These are phyloP conservation scores for Tenthredo scrophulariae DNA, from an alignment of 2,888 invertebrate species.

Conservation along the genomic window DNA sequence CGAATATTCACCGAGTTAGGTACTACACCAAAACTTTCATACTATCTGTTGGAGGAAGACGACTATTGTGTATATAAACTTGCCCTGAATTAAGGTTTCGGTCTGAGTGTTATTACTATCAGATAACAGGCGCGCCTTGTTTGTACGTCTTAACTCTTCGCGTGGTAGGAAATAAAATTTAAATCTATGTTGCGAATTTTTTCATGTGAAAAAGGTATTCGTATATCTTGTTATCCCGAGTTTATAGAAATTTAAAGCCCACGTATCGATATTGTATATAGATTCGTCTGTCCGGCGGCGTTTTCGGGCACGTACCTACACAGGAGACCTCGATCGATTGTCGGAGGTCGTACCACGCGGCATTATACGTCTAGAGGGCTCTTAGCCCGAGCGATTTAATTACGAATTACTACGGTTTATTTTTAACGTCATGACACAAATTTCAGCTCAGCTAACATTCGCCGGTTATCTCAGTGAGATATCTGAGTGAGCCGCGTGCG, in stretches of 20 bases:
- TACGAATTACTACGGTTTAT: constrained; percentile 11
- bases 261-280: neutral
- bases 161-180: neutral
- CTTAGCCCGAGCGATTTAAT: constrained; percentile 5
- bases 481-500: constrained; percentile 44
- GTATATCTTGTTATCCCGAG: neutral
- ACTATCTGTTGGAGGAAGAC: neutral
- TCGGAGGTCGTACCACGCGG: constrained; percentile 17
- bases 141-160: neutral
- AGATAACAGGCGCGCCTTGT: neutral
- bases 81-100: neutral
- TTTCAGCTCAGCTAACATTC: constrained; percentile 34
- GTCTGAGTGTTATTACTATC: neutral
- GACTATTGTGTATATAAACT: neutral
- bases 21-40: neutral
- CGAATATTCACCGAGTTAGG: neutral
- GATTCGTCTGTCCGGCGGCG: neutral
- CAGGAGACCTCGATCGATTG: constrained; percentile 18
- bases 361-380: neutral
- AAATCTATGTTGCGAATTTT: neutral
- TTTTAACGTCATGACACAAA: constrained; percentile 23
- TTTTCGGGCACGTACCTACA: neutral
- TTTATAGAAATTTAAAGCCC: neutral
- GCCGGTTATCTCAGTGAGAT: constrained; percentile 46
- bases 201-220: neutral